Base-by-base conservation (phyloP, 92 coral and sea anemone species). In the Zoanthus sociatus region DNA sequence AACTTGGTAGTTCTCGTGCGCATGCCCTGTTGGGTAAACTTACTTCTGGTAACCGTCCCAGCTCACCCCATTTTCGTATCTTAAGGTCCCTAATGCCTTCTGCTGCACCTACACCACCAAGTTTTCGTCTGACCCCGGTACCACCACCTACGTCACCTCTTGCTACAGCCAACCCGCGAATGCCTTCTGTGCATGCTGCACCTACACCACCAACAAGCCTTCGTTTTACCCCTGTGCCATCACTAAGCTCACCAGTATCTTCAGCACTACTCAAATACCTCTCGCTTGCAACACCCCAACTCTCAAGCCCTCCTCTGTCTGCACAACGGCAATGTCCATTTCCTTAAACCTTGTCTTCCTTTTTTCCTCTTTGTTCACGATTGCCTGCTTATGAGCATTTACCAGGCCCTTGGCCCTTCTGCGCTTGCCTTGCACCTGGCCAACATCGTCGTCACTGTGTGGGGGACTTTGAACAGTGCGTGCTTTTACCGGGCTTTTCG, bases 361-460 rank as follows among this genome's bases (percentile, higher is more conserved):
- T 63, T 63, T 63, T 70, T 26, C 74, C 9, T 70, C 47, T 37
- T 70, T 70, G 16, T 70, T 70, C 12, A 70, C 6, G 16, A 70
- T 12, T 10, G 75, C 47, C n/a, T 30, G 75, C 47, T 70, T 16
- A 9, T 48, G 75, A 1, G 75, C 75, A 32, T 70, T 70, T 10
- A 31, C 47, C 46, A 32, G 75, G n/a, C 46, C 75, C n/a, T 70
- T 17, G 44, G 32, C n/a, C 75, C 75, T 70, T 15, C 75, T 70
- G 3, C 6, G 75, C 75, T 70, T 70, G n/a, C 48, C 45, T 31
- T 31, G 75, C 47, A 37, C 75, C 11, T 70, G 75, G 46, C 75
- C 75, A 31, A 15, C 44, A 13, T 26, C 47, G 16, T 70, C 75
- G 47, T 70, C 46, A 37, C 75, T 70, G 75, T 70, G 75, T 6